Evolutionary conservation across 1,140 invertebrate species (phyloP).

Genomic region (Nautilus pompilius): DNA sequence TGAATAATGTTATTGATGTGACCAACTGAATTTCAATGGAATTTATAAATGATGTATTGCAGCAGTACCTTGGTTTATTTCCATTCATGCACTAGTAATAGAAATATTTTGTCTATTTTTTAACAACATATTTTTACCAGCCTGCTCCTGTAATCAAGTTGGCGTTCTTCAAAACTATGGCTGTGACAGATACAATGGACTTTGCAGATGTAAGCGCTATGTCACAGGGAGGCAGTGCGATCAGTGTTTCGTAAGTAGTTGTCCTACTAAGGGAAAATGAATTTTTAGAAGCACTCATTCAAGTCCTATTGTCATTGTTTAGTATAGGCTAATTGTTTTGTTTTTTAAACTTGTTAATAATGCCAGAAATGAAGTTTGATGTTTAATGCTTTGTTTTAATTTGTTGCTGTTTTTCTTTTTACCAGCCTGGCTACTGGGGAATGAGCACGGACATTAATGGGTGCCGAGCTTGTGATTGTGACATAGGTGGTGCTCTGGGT

Average conservation of each 20-base stretch:
- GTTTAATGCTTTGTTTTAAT: background rate
- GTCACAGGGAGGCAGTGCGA: constrained; percentile 52
- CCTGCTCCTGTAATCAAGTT: constrained; percentile 45
- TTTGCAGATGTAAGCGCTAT: constrained; percentile 73
- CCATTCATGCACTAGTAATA: no score
- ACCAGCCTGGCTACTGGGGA: constrained; percentile 77
- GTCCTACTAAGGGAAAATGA: no score
- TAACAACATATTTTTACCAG: constrained; percentile 25
- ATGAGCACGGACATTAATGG: constrained; percentile 79
- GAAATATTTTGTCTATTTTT: no score
- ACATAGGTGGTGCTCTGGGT: constrained; percentile 47
- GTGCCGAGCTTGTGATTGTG: constrained; percentile 54
- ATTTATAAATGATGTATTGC: no score
- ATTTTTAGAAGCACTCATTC: no score
- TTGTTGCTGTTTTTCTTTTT: constrained; percentile 13
- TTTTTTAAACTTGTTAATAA: background rate
- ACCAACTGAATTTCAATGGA: no score
- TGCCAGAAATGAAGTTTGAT: background rate
- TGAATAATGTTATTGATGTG: no score
- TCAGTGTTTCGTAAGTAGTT: constrained; percentile 67
- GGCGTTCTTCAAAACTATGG: constrained; percentile 45
- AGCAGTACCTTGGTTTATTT: no score
- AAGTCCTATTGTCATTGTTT: no score
- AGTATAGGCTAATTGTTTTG: background rate
- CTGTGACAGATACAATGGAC: constrained; percentile 83